Percentiles rank a stretch among this genome's conserved stretches.
These are phyloP conservation scores for Leptatherina wallacei DNA, from an alignment of 2,797 vertebrate genomes.

Conservation along the genomic window DNA sequence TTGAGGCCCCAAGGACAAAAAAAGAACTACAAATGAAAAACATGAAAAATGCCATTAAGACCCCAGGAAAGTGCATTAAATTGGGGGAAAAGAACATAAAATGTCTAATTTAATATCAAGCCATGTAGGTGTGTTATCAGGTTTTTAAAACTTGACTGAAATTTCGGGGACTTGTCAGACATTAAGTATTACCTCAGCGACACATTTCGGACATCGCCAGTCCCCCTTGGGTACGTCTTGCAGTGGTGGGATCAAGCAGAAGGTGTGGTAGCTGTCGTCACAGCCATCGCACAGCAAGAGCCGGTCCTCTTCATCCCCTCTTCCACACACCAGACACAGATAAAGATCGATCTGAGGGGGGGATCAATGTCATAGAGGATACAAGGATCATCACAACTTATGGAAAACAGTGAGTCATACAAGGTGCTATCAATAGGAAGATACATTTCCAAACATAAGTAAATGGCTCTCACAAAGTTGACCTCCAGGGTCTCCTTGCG, in stretches of 20 bases:
- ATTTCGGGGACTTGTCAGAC: neutral
- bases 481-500: conserved; percentile 95
- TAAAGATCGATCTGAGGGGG: conserved; percentile 95
- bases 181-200: conserved; percentile 89
- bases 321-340: conserved; percentile 96
- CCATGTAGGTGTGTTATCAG: no score
- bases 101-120: no score
- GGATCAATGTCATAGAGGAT: neutral
- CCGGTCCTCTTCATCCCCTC: conserved; percentile 96
- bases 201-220: conserved; percentile 98
- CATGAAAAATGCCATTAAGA: no score
- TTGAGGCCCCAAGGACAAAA: no score
- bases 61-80: no score
- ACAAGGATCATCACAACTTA: neutral
- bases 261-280: conserved; percentile 99
- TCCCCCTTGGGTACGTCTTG: conserved; percentile 97
- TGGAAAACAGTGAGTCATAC: neutral
- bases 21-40: no score
- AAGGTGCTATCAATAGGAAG: neutral
- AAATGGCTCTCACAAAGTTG: conserved; percentile 92
- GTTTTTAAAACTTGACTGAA: neutral
- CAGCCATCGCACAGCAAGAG: conserved; percentile 96
- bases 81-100: no score
- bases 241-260: conserved; percentile 96
- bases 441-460: neutral